These are phyloP conservation scores for Cinara cedri DNA, from an alignment of 2,888 invertebrate species.

Conservation along the genomic window DNA sequence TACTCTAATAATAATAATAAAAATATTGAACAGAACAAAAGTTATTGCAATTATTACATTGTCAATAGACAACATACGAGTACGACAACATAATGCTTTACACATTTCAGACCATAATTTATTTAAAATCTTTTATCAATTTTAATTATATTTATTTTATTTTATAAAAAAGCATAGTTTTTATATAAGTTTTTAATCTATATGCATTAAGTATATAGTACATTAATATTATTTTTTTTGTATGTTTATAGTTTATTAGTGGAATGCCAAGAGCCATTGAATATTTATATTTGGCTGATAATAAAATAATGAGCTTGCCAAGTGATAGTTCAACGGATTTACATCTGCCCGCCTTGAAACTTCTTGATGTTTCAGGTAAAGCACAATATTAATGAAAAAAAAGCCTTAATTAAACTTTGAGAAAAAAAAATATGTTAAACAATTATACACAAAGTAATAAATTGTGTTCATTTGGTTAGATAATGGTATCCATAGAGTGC, in stretches of 20 bases:
- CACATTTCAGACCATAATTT: no score
- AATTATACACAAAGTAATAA: no score
- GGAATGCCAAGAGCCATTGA: constrained; percentile 80
- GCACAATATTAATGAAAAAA: not conserved
- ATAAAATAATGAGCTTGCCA: constrained; percentile 74
- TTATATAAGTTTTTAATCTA: no score
- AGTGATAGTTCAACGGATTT: constrained; percentile 71
- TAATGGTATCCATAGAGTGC: constrained; percentile 76
- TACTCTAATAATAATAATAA: no score
- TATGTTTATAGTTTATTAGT: constrained; percentile 67
- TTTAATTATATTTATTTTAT: no score
- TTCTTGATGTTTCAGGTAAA: constrained; percentile 73
- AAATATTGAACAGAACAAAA: no score
- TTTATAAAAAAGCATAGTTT: not conserved
- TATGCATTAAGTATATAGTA: no score
- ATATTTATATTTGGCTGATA: constrained; percentile 74
- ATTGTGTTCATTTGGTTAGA: constrained; percentile 60
- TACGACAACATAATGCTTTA: no score
- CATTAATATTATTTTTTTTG: not conserved
- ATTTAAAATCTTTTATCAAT: no score
- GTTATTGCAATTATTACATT: no score
- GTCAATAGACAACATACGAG: no score
- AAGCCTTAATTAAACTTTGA: not conserved
- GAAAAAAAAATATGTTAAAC: not conserved
- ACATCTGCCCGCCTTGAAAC: constrained; percentile 74